Conservation (phyloP, 2,888 invertebrate species). For the Drosophila macrothrix region DNA sequence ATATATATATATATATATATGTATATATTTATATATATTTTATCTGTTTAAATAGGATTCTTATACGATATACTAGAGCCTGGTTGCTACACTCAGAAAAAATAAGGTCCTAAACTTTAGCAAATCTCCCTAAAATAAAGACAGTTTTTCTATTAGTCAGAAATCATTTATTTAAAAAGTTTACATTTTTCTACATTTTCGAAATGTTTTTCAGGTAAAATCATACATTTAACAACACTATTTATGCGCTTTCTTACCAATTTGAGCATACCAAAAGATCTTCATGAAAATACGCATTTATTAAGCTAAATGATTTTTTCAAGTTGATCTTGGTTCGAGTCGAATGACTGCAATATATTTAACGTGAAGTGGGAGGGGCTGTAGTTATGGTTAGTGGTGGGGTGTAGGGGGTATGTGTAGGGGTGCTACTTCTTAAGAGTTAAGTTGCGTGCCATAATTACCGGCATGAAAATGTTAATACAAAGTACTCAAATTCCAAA, state of each 20-base stretch:
- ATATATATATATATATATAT: neutral
- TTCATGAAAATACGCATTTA: neutral
- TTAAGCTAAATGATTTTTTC: slow-evolving; percentile 4
- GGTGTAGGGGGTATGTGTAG: neutral
- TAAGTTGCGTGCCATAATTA: slow-evolving; percentile 52
- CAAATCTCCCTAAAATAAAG: too few relatives aligned
- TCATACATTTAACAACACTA: neutral
- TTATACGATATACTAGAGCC: neutral
- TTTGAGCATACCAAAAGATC: neutral
- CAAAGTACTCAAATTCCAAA: slow-evolving; percentile 48
- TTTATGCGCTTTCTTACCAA: neutral
- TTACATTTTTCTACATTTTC: neutral
- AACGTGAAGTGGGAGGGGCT: neutral
- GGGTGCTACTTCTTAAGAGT: neutral
- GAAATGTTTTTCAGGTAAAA: neutral
- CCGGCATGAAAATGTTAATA: slow-evolving; percentile 54
- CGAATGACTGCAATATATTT: neutral
- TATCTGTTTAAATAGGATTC: neutral
- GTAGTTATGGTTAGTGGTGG: neutral
- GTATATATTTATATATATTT: neutral
- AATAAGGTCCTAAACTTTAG: too few relatives aligned
- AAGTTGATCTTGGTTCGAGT: slow-evolving; percentile 4
- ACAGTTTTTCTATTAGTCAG: neutral
- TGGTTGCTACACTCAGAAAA: neutral
- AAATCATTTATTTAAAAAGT: neutral